Percentiles rank a stretch among this genome's conserved stretches.
These are phyloP conservation scores for Ceriagrion tenellum DNA, from an alignment of 2,888 invertebrate species.

Conservation along the genomic window DNA sequence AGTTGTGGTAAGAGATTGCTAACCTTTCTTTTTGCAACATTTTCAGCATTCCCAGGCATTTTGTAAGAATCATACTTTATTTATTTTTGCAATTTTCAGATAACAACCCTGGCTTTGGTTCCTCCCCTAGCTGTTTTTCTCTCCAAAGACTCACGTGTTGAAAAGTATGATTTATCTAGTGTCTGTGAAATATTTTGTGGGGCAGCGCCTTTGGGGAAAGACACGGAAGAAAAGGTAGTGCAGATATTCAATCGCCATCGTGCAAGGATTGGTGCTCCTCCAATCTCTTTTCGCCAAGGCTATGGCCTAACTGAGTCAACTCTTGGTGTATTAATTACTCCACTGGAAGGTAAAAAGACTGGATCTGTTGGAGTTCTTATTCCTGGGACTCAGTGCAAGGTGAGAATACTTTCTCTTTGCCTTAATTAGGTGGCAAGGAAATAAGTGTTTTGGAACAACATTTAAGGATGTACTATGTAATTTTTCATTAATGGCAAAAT, in stretches of 20 bases:
- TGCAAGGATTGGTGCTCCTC: conserved; percentile 67
- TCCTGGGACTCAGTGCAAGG: conserved; percentile 84
- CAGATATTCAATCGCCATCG: neutral
- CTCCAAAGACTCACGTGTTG: conserved; percentile 78
- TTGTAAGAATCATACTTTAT: neutral
- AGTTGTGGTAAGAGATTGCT: too few species aligned
- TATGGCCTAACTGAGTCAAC: conserved; percentile 75
- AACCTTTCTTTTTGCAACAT: too few species aligned
- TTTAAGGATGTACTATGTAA: too few species aligned
- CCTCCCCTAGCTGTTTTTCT: conserved; percentile 80
- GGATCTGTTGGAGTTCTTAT: conserved; percentile 86
- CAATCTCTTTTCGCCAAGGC: conserved; percentile 71
- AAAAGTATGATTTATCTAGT: conserved; percentile 77
- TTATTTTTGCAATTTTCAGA: neutral
- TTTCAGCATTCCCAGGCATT: neutral
- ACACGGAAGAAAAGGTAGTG: conserved; percentile 73
- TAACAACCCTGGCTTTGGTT: conserved; percentile 75
- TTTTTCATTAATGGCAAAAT: too few species aligned
- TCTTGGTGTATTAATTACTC: conserved; percentile 28
- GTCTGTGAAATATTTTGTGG: conserved; percentile 77
- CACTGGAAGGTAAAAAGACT: conserved; percentile 76
- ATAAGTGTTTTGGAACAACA: too few species aligned
- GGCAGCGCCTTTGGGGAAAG: conserved; percentile 78
- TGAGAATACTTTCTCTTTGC: conserved; percentile 81
- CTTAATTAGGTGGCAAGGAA: too few species aligned